phyloP scores from a whole-genome alignment of 2,797 vertebrate species.

The Parotocinclus haroldoi region DNA sequence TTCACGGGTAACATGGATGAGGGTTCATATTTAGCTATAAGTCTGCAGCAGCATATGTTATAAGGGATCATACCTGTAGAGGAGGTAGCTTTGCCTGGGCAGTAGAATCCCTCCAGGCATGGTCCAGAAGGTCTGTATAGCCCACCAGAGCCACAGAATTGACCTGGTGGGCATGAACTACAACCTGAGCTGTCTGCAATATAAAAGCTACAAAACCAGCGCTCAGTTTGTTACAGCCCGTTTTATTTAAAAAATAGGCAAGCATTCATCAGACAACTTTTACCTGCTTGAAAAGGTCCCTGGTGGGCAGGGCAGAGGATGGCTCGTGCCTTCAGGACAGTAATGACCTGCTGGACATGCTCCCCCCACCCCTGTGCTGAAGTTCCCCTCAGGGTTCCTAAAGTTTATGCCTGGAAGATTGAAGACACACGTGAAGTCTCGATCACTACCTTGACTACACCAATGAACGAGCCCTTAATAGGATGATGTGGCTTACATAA shows the following conservation, averaged over 20 bases:
- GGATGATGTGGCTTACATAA: constrained; percentile 9
- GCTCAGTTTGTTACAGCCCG: no score
- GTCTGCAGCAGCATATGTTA: no score
- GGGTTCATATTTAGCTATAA: no score
- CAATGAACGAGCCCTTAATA: background rate
- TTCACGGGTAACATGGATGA: no score
- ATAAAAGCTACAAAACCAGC: constrained; percentile 62
- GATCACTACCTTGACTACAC: background rate
- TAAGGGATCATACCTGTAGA: constrained; percentile 63
- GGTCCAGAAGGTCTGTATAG: constrained; percentile 77
- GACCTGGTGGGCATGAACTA: constrained; percentile 74
- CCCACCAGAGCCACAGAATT: constrained; percentile 76
- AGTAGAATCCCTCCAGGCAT: constrained; percentile 83
- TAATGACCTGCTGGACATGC: constrained; percentile 83
- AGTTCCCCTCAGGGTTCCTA: constrained; percentile 72
- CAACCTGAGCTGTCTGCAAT: constrained; percentile 71
- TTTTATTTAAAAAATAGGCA: background rate
- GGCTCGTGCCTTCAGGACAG: constrained; percentile 79
- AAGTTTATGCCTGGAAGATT: constrained; percentile 76
- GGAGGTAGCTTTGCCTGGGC: constrained; percentile 71
- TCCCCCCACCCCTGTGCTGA: constrained; percentile 76
- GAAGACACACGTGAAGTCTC: constrained; percentile 5
- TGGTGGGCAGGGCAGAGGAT: constrained; percentile 76
- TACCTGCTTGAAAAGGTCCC: constrained; percentile 88
- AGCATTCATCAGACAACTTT: background rate